phyloP scores from a whole-genome alignment of 2,888 invertebrate genomes.

The Pachydiplax longipennis region DNA sequence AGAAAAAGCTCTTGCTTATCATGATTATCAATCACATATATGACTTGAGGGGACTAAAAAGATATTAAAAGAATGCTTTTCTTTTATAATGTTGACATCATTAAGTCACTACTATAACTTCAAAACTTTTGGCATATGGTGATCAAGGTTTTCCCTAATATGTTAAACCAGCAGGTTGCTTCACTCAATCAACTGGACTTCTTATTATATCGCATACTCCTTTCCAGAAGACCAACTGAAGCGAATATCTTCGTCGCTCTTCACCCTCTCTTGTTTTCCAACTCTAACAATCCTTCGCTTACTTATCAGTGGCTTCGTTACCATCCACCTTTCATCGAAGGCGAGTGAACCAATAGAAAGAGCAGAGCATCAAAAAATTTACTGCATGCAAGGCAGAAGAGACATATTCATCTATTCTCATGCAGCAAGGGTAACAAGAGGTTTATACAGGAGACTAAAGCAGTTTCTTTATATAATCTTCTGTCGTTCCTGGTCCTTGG shows the following conservation, averaged over 20 bases:
- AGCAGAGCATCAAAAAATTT: not conserved
- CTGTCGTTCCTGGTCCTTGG: not conserved
- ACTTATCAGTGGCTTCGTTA: constrained; percentile 19
- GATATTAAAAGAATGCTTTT: not conserved
- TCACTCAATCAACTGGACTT: not conserved
- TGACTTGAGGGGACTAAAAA: constrained; percentile 13
- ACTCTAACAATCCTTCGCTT: constrained; percentile 9
- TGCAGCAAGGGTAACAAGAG: not conserved
- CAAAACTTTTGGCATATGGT: not conserved
- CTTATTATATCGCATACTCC: not conserved
- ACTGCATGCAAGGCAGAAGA: not conserved
- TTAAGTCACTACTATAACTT: not conserved
- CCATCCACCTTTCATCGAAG: constrained; percentile 29
- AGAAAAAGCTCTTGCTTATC: constrained; percentile 21
- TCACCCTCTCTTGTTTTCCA: constrained; percentile 9
- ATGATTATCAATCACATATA: constrained; percentile 1
- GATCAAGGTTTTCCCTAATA: not conserved
- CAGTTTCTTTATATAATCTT: not conserved
- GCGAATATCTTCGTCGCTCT: constrained; percentile 13
- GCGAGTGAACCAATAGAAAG: constrained; percentile 33
- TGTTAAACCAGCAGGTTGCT: not conserved
- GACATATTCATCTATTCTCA: not conserved
- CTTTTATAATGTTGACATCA: not conserved
- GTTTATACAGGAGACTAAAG: not conserved
- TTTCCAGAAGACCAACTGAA: not conserved